Evolutionary conservation across 2,113 vertebrate genomes (phyloP), one percentile per base, ranked within the genome.

Genomic region (Typhlomys cinereus): DNA sequence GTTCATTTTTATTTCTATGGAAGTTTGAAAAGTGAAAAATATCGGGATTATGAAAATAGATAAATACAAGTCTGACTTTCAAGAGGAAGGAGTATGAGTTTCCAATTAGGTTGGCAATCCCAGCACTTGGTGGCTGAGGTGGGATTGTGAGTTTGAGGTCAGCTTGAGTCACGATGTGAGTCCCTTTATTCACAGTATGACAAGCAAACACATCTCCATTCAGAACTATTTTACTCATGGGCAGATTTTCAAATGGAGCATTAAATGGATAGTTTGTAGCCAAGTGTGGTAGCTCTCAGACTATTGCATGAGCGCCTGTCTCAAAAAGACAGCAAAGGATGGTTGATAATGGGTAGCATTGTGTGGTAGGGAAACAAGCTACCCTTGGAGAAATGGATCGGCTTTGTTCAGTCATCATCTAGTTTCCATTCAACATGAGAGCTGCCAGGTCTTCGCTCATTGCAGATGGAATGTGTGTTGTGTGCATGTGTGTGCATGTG

Each of bases 1-100:
- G 29, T 61, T 85, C 78, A 69, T 54, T 73, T 85, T 75, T 67
- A 61, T 31, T 91, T 94, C 70, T 95, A 79, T 79, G 79, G 18
- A 74, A 90, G 74, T 85, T 85, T 85, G 86, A 85, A 70, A 62
- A 50, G 46, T 78, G 15, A 57, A 14, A 94, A 85, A 74, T n/a
- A n/a, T 74, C 31, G 17, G 57, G 92, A 83, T 88, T 90, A 48
- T 36, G 41, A 92, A 94, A 64, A 25, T 44, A 82, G 73, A 34
- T 79, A 66, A 79, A 86, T 87, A 34, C 31, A 94, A 41, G 64
- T 54, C 66, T 86, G 59, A 67, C 85, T 92, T 89, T 83, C 15
- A 59, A 9, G 75, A 89, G 61, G 85, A 23, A 89, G 81, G 70
- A 88, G 9, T 75, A 46, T 48, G 27, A 7, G 14, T 90, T 89